Percentiles rank a stretch among this genome's conserved stretches.
These are phyloP conservation scores for Caenorhabditis virilis DNA, from an alignment of 2,888 invertebrate genomes.

Conservation along the genomic window DNA sequence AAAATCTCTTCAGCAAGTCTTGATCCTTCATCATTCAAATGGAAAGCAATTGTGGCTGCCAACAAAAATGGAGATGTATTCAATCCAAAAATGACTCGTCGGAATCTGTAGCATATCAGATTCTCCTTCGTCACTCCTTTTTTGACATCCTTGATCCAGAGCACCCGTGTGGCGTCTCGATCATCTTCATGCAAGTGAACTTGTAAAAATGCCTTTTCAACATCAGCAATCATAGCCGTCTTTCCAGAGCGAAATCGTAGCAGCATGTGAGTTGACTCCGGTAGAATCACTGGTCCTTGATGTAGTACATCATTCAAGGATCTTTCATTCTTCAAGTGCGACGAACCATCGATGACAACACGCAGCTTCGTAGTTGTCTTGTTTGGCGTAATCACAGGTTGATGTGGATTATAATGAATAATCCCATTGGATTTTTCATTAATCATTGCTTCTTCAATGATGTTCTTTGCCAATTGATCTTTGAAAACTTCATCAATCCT, in stretches of 20 bases:
- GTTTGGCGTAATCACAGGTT: slow-evolving; percentile 32
- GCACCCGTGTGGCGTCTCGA: slow-evolving; percentile 29
- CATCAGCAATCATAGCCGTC: slow-evolving; percentile 24
- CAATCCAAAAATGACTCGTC: slow-evolving; percentile 41
- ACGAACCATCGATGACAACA: slow-evolving; percentile 40
- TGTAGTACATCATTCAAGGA: slow-evolving; percentile 43
- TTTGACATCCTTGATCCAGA: slow-evolving; percentile 25
- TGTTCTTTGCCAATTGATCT: slow-evolving; percentile 38
- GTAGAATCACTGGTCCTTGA: slow-evolving; percentile 34
- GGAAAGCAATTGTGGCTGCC: slow-evolving; percentile 3
- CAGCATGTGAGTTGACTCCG: slow-evolving; percentile 20
- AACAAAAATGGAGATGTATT: slow-evolving; percentile 33
- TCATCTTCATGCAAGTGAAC: slow-evolving; percentile 27
- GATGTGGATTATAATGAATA: slow-evolving; percentile 39
- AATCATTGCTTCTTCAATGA: slow-evolving; percentile 36
- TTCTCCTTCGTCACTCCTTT: slow-evolving; percentile 19
- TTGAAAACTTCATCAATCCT: slow-evolving; percentile 27
- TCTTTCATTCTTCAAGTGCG: slow-evolving; percentile 6
- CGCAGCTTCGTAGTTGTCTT: slow-evolving; percentile 43
- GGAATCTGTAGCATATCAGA: slow-evolving; percentile 27
- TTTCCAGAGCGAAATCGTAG: slow-evolving; percentile 22
- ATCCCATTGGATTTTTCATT: neutral
- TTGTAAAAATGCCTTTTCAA: slow-evolving; percentile 47
- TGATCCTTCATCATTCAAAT: neutral
- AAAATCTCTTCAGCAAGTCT: slow-evolving; percentile 1